Base-by-base conservation (phyloP, 2,797 vertebrate species). In the Setipinna tenuifilis region DNA sequence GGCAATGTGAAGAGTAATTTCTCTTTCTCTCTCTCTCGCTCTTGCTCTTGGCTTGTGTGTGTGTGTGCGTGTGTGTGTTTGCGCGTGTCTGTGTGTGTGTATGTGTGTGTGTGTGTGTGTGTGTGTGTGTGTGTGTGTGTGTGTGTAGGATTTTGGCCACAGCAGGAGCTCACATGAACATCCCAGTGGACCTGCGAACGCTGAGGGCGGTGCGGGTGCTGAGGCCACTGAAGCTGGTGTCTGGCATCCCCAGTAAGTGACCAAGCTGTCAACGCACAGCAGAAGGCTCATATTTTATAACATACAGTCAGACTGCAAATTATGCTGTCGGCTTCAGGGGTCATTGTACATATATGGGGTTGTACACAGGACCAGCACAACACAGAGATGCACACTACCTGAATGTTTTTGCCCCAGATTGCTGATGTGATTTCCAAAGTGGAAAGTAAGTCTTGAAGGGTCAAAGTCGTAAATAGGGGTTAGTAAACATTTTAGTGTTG, bases 161-260 rank as follows among this genome's bases (percentile, higher is more conserved):
- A 0, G 98, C 98, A 0, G 98, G 98, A 68, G 98, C 98, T 3
- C 98, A 99, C 93, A 99, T 99, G 97, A 99, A 99, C 95, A 99
- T 98, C 83, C 98, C 98, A 0, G 97, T 99, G 84, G 98, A 99
- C 93, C 96, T 99, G 89, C 95, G 98, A 91, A 99, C 98, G 0
- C 96, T 99, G 91, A 96, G 98, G 85, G 98, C 98, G 0, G 98
- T 99, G 83, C 96, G 98, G 0, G 98, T 99, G 86, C 95, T 99
- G 90, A 94, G 98, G 86, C 98, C 98, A 6, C 96, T 99, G 89
- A 99, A 99, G 93, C 98, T 99, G 0, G 98, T 99, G 90, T 99
- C 98, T 0, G 98, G 98, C 90, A 99, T 99, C 90, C 98, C 98
- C 82, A 99, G 98, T 99, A 95, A 98, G 98, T 96, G 62, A 68